Base-by-base conservation (phyloP, 2,797 vertebrate species). In the Sebastes iracundus region DNA sequence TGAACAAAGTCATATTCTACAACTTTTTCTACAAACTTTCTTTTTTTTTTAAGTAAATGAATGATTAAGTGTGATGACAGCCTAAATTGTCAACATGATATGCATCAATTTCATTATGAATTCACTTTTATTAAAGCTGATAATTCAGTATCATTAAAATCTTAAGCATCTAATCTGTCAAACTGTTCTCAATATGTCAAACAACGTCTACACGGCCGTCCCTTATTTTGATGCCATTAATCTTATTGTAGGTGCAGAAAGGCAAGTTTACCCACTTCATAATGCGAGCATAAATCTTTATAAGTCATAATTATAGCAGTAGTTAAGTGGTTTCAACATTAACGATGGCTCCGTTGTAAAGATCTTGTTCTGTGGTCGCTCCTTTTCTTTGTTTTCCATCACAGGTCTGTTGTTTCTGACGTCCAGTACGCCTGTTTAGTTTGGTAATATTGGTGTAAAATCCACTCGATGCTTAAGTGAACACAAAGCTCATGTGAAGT, bases 171-270 rank as follows among this genome's bases (percentile, higher is more conserved):
- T 63, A 42, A 84, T 86, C 68, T 13, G 8, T 86, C 81, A 80
- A 38, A 13, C 28, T 72, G 80, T 9, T 67, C 84, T 66, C 35
- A 65, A 79, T 77, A 59, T 88, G 82, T 87, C 84, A 82, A 25
- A 60, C 4, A 11, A 55, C 11, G 27, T 46, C 25, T 7, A 7
- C 6, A 11, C 4, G 2, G 28, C 32, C 69, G 22, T 25, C 38
- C 23, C 13, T 25, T 71, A 67, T 66, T 49, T 61, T 79, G 58
- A 70, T 32, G 20, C 42, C 46, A 78, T 82, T 58, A 25, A 18
- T 67, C 65, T 64, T 59, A 20, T 56, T 77, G 52, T 42, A 7
- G 23, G 49, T 27, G n/a, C 56, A 23, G 6, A 70, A 11, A 53
- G 27, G 28, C 58, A 23, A 23, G 20, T 72, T 69, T 10, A 38